Evolutionary conservation across 2,888 invertebrate species (phyloP).

Genomic region (Syrista parreyssii): DNA sequence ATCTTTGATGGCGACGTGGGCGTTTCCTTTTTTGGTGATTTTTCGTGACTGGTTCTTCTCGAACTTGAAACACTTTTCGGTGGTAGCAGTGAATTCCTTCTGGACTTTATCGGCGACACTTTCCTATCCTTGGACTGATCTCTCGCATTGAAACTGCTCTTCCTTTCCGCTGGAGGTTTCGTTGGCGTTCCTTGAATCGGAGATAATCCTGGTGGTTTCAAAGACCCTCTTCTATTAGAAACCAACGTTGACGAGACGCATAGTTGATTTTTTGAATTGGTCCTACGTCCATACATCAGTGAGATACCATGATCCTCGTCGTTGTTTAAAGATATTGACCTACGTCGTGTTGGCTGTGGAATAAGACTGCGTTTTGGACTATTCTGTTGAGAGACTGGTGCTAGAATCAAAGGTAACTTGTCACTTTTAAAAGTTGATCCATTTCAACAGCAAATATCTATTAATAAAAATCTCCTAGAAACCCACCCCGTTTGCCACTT

Average conservation of each 20-base stretch:
- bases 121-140: background rate
- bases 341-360: conserved; percentile 56
- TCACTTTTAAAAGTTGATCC: background rate
- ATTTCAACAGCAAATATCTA: background rate
- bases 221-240: conserved; percentile 22
- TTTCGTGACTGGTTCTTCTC: conserved; percentile 25
- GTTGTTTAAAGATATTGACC: conserved; percentile 53
- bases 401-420: conserved; percentile 31
- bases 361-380: conserved; percentile 61
- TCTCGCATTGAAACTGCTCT: background rate
- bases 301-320: conserved; percentile 36
- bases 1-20: conserved; percentile 55
- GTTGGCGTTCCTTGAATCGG: conserved; percentile 60
- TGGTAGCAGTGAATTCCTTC: conserved; percentile 26
- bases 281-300: conserved; percentile 50
- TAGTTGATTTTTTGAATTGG: conserved; percentile 31
- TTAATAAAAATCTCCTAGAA: background rate
- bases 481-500: conserved; percentile 46
- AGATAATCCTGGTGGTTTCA: conserved; percentile 44
- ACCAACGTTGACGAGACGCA: conserved; percentile 11
- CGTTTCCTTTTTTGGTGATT: conserved; percentile 30
- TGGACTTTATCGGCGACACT: conserved; percentile 31
- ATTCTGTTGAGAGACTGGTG: conserved; percentile 57
- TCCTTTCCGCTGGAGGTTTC: conserved; percentile 30
- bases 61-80: conserved; percentile 28